Evolutionary conservation across 2,113 vertebrate species (phyloP).

Genomic region (Mungos mungo): DNA sequence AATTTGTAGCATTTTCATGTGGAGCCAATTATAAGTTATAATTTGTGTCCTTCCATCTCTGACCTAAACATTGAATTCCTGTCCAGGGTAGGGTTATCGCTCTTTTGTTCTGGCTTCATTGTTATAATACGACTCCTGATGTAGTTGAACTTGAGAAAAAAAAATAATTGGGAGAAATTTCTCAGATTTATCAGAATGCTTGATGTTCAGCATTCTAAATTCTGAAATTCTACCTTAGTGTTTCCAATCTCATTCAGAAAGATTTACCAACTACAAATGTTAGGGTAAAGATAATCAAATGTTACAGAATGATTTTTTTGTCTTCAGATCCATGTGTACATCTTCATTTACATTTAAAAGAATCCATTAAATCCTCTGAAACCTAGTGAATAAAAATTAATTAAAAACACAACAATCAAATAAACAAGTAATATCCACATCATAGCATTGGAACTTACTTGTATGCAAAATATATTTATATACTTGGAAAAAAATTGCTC

Average conservation of each 20-base stretch:
- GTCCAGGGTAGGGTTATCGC: not conserved
- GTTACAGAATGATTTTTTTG: constrained; percentile 19
- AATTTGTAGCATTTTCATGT: not conserved
- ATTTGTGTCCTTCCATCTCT: not conserved
- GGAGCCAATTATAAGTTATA: not conserved
- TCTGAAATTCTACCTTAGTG: not conserved
- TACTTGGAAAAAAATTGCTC: not conserved
- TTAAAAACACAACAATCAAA: constrained; percentile 42
- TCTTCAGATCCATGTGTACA: not conserved
- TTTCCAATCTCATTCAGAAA: not conserved
- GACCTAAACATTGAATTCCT: not conserved
- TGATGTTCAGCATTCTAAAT: not conserved
- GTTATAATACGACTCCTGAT: not conserved
- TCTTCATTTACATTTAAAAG: constrained; percentile 6
- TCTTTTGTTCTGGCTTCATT: not conserved
- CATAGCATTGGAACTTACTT: not conserved
- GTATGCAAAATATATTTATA: constrained; percentile 25
- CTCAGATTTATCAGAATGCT: not conserved
- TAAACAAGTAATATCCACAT: not conserved
- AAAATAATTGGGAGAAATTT: not conserved
- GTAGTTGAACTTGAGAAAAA: not conserved
- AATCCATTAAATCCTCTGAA: constrained; percentile 15
- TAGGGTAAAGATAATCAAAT: constrained; percentile 22
- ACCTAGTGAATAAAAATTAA: constrained; percentile 10
- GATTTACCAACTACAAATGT: not conserved